Base-by-base conservation (phyloP, 2,113 vertebrate species). In the Illadopsis cleaveri region DNA sequence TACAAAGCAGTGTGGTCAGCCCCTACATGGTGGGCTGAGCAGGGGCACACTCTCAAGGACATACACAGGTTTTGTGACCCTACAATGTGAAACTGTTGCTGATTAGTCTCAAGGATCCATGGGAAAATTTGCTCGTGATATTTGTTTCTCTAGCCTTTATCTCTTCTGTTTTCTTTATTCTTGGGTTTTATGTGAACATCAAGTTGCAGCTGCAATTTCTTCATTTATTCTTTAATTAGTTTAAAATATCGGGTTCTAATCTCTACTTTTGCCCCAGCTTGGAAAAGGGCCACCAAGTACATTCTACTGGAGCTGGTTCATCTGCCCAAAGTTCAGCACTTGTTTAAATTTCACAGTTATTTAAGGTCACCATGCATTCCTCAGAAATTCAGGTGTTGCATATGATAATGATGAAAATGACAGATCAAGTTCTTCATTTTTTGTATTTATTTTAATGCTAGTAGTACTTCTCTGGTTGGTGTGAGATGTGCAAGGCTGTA, bases 321-420 rank as follows among this genome's bases (percentile, higher is more conserved):
- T 40, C 16, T 53, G 23, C 45, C 31, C 33, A 1, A 82, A 76
- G 18, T 60, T 87, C 61, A 65, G 8, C 2, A 0, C 60, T 73
- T 54, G 7, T 82, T 93, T 56, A 64, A 86, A 64, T 91, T 84
- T 84, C 28, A 14, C 45, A 28, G 28, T 85, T 79, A 37, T 53
- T 91, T 82, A 69, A 33, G 60, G 37, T 7, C 28, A 44, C 28
- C 4, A 11, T 5, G 12, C 20, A 25, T 72, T 68, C 40, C n/a
- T 82, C 44, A 69, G 65, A 68, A 79, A 86, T 37, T 58, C 70
- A 76, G 40, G 70, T 79, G 44, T 68, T 91, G 16, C 12, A 23
- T 6, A 3, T 14, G 20, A 14, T 0, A 1, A 50, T 0, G 1
- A 58, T 38, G 27, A 35, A 45, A 60, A 64, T 64, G 30, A 33